phyloP scores from a whole-genome alignment of 2,113 vertebrate genomes.

The Aspidoscelis tigris region DNA sequence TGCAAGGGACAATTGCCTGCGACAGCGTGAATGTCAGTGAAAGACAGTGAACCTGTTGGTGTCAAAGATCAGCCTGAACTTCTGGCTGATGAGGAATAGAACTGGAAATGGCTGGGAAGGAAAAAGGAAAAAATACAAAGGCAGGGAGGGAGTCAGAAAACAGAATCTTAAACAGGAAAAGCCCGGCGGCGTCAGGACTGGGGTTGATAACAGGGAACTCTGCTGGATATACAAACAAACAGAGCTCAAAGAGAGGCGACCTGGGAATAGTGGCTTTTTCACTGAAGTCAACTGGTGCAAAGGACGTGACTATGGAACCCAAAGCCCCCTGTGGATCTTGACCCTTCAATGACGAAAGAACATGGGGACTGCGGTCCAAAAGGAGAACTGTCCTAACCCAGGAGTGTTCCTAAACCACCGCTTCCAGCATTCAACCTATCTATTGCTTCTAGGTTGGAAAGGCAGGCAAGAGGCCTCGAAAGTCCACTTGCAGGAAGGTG shows the following conservation, averaged over 20 bases:
- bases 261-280: constrained; percentile 74
- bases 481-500: too few relatives aligned
- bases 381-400: background rate
- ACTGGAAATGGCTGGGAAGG: constrained; percentile 73
- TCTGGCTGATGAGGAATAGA: constrained; percentile 56
- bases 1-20: background rate
- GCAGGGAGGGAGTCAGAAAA: constrained; percentile 88
- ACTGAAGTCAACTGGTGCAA: constrained; percentile 73
- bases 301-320: constrained; percentile 1
- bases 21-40: rapidly evolving
- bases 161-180: constrained; percentile 98
- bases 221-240: constrained; percentile 88
- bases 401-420: background rate
- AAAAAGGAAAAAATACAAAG: constrained; percentile 64
- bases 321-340: background rate
- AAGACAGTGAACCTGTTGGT: constrained; percentile 51
- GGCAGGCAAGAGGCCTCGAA: too few relatives aligned
- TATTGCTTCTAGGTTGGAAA: too few relatives aligned
- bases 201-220: constrained; percentile 86
- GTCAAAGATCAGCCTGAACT: constrained; percentile 66
- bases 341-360: too few relatives aligned
- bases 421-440: too few relatives aligned
- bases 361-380: background rate
- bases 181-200: constrained; percentile 89
- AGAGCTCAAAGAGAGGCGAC: constrained; percentile 62